These are phyloP conservation scores for Zaprionus kolodkinae DNA, from an alignment of 1,140 invertebrate species.

Conservation along the genomic window DNA sequence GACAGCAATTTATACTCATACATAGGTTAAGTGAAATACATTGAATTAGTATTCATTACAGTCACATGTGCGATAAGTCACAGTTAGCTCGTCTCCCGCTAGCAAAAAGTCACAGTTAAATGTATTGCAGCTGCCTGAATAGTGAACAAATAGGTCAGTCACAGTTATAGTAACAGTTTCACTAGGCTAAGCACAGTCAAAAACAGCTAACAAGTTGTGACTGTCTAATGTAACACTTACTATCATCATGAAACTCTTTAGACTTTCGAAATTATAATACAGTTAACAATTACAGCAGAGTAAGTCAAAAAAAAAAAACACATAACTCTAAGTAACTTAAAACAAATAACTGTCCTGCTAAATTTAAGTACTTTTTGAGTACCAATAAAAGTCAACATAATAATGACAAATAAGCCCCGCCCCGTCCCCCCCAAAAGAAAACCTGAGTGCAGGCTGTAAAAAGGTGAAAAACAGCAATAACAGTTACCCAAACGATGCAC, in stretches of 20 bases:
- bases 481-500: background rate
- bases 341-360: background rate
- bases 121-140: too few species aligned
- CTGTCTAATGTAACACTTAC: background rate
- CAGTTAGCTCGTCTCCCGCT: too few species aligned
- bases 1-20: too few species aligned
- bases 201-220: too few species aligned
- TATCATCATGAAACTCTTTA: too few species aligned
- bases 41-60: background rate
- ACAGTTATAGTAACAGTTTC: background rate
- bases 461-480: background rate
- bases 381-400: background rate
- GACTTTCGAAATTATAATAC: too few species aligned
- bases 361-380: background rate
- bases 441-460: background rate
- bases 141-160: background rate
- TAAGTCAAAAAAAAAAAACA: too few species aligned
- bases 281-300: too few species aligned
- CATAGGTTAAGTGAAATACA: too few species aligned
- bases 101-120: too few species aligned
- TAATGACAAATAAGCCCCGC: background rate
- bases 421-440: too few species aligned
- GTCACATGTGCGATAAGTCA: background rate
- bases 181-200: too few species aligned
- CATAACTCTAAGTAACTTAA: background rate